Conservation (phyloP, 2,113 vertebrate genomes). For the Acrocephalus kingi region DNA sequence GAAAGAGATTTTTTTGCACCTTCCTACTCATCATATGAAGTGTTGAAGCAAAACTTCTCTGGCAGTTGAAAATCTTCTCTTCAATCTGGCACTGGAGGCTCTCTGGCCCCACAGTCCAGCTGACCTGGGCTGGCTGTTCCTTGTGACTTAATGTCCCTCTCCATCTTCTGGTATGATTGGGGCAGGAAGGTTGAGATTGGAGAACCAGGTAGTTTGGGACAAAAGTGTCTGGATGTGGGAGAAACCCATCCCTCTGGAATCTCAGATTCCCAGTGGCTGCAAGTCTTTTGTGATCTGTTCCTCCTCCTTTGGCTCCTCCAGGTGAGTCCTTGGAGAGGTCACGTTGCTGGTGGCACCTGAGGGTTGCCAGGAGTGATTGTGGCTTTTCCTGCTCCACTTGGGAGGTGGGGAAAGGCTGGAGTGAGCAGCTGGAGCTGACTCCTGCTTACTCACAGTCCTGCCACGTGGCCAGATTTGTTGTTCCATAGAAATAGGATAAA, state of each 20-base stretch:
- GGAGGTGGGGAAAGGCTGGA: neutral
- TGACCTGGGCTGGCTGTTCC: neutral
- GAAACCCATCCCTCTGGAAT: neutral
- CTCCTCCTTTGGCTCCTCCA: neutral
- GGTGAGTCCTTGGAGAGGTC: neutral
- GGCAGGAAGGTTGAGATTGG: neutral
- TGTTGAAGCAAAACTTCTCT: constrained; percentile 21
- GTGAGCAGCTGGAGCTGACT: neutral
- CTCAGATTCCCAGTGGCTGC: neutral
- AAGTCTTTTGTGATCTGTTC: neutral
- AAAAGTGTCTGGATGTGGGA: neutral
- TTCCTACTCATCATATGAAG: constrained; percentile 67
- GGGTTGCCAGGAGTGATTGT: neutral
- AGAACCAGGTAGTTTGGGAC: neutral
- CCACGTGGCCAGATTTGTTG: neutral
- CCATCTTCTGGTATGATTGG: neutral
- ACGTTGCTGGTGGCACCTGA: neutral
- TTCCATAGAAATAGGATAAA: neutral
- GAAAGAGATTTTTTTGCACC: constrained; percentile 43
- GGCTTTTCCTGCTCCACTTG: neutral
- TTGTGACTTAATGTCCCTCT: neutral
- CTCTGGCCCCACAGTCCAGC: neutral
- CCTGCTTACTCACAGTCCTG: neutral
- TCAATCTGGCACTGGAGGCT: neutral
- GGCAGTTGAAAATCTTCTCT: neutral